Evolutionary conservation across 2,888 invertebrate genomes (phyloP).

Genomic region (Caprella mutica): DNA sequence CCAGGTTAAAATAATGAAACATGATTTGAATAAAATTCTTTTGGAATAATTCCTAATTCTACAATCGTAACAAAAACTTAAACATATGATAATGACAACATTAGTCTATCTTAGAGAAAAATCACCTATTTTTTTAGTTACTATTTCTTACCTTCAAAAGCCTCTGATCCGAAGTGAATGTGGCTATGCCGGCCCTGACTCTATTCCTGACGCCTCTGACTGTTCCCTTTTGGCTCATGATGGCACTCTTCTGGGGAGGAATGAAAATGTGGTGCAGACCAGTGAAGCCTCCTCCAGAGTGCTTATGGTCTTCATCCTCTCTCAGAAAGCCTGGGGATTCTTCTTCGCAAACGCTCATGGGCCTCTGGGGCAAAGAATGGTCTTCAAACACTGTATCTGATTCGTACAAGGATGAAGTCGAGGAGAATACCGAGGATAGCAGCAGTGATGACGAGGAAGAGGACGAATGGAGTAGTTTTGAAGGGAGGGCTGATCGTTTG

Average conservation of each 20-base stretch:
- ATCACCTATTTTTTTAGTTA: too few species aligned
- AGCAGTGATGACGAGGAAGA: neutral
- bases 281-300: conserved; percentile 26
- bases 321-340: too few species aligned
- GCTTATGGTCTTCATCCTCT: too few species aligned
- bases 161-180: conserved; percentile 72
- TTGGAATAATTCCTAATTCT: too few species aligned
- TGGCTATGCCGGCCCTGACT: conserved; percentile 85
- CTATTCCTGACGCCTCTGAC: conserved; percentile 88
- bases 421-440: neutral
- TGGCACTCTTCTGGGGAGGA: conserved; percentile 46
- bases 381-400: conserved; percentile 13
- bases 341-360: conserved; percentile 21
- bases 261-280: conserved; percentile 26
- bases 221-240: conserved; percentile 81
- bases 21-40: too few species aligned
- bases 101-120: too few species aligned
- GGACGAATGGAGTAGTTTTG: neutral
- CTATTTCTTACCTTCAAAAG: conserved; percentile 69
- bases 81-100: too few species aligned
- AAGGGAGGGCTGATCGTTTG: neutral
- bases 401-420: too few species aligned
- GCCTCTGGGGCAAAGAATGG: neutral
- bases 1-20: too few species aligned
- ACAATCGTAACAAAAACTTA: too few species aligned